These are phyloP conservation scores for Steinernema feltiae DNA, from an alignment of 1,140 invertebrate species.

Conservation along the genomic window DNA sequence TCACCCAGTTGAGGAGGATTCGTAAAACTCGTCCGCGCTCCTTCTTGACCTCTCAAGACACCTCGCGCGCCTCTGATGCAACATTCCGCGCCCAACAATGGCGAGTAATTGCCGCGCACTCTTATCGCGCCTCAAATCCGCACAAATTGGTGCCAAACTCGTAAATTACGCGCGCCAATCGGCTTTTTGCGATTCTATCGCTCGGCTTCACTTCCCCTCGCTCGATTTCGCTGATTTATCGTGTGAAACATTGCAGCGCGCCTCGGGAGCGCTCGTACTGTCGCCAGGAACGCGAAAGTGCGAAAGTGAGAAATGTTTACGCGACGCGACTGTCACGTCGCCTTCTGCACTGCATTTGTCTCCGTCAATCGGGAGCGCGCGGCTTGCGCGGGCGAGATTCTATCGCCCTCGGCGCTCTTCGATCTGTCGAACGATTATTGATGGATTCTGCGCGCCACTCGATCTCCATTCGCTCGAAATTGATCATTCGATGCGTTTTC, in stretches of 20 bases:
- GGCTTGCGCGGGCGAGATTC: too few species aligned
- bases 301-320: not conserved
- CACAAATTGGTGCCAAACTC: constrained; percentile 13
- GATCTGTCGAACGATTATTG: not conserved
- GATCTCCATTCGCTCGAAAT: too few species aligned
- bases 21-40: not conserved
- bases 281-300: constrained; percentile 7
- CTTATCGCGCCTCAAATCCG: not conserved
- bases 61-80: not conserved
- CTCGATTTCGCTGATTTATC: not conserved
- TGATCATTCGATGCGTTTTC: not conserved
- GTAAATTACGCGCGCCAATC: not conserved
- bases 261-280: too few species aligned
- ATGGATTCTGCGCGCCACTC: too few species aligned
- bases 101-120: not conserved
- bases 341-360: not conserved
- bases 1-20: too few species aligned
- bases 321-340: not conserved
- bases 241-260: not conserved
- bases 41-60: not conserved
- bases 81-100: not conserved
- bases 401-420: not conserved
- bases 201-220: not conserved
- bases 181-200: not conserved
- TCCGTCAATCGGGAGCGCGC: not conserved